Percentiles rank a stretch among this genome's conserved stretches.
These are phyloP conservation scores for Tragelaphus buxtoni DNA, from an alignment of 2,113 vertebrate species.

Conservation along the genomic window DNA sequence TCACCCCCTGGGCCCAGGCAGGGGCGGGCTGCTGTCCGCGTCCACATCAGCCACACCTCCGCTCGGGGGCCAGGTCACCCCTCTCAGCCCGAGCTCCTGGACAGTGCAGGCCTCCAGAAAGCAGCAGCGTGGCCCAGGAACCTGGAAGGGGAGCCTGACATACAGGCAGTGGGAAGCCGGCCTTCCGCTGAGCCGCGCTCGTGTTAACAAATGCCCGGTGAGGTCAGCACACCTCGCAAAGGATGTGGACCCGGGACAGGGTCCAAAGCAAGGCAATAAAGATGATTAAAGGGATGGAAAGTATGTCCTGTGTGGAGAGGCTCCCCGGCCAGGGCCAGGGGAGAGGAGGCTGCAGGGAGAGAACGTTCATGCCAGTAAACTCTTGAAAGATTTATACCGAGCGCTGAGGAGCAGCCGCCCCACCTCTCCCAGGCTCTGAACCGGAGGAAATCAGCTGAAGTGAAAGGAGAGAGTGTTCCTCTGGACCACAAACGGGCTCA, in stretches of 20 bases:
- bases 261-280: constrained; percentile 59
- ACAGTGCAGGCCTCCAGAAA: constrained; percentile 29
- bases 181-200: background rate
- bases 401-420: background rate
- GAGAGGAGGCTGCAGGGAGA: background rate
- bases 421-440: background rate
- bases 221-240: constrained; percentile 49
- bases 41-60: background rate
- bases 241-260: constrained; percentile 51
- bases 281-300: constrained; percentile 68
- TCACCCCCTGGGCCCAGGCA: background rate
- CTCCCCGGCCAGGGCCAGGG: background rate
- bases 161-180: background rate
- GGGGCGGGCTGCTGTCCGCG: background rate
- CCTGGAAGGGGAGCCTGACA: background rate
- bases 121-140: background rate
- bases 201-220: background rate
- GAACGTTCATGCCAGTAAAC: background rate
- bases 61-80: background rate
- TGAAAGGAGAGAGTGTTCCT: background rate
- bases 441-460: background rate
- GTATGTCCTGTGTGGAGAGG: constrained; percentile 44
- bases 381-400: background rate
- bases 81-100: background rate
- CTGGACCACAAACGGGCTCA: background rate